phyloP scores from a whole-genome alignment of 2,113 vertebrate species.

The Thalassoma bifasciatum region DNA sequence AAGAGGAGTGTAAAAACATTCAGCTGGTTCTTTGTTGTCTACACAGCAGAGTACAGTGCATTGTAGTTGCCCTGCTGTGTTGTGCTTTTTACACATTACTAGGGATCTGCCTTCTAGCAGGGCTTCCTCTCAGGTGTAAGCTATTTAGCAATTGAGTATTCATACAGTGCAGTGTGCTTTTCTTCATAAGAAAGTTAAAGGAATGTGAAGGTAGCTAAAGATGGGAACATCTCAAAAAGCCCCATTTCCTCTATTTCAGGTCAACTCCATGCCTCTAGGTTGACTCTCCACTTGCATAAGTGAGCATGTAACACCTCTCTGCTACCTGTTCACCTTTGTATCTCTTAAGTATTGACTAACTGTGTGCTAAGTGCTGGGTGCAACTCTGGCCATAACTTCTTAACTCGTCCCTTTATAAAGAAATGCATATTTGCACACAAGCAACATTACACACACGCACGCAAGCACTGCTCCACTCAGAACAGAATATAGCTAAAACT shows the following conservation, averaged over 20 bases:
- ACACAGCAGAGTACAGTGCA: constrained; percentile 39
- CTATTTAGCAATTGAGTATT: constrained; percentile 24
- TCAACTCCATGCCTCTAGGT: background rate
- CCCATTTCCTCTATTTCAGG: no score
- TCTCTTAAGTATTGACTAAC: constrained; percentile 29
- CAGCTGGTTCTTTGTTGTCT: constrained; percentile 39
- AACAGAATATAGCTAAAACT: constrained; percentile 23
- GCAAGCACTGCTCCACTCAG: background rate
- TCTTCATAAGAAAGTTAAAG: background rate
- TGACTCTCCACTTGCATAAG: constrained; percentile 25
- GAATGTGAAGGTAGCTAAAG: constrained; percentile 8
- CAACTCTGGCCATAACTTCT: constrained; percentile 19
- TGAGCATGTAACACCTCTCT: constrained; percentile 38
- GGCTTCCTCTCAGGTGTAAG: background rate
- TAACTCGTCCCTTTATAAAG: constrained; percentile 38
- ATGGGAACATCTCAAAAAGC: constrained; percentile 8
- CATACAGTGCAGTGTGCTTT: constrained; percentile 8
- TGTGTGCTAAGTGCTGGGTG: constrained; percentile 13
- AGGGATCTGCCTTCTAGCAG: constrained; percentile 7
- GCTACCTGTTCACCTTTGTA: constrained; percentile 62
- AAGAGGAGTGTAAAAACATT: constrained; percentile 22
- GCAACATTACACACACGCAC: background rate
- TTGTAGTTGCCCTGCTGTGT: constrained; percentile 12
- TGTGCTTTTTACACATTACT: constrained; percentile 32
- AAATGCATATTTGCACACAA: constrained; percentile 3